These are phyloP conservation scores for Tinamus major DNA, from an alignment of 2,797 vertebrate genomes.

Conservation along the genomic window DNA sequence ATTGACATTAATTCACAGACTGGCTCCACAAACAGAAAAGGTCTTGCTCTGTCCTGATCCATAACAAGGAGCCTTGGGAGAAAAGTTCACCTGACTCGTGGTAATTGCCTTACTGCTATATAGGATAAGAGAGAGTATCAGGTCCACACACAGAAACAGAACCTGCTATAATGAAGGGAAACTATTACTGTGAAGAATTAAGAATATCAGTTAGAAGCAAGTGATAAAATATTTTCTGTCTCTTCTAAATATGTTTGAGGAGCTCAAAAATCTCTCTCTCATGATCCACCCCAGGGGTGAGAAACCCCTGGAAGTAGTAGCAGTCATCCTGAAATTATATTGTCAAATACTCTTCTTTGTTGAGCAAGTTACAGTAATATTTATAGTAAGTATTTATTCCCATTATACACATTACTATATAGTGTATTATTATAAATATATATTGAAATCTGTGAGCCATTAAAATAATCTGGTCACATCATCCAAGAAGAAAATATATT, in stretches of 20 bases:
- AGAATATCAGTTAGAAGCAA: slow-evolving; percentile 14
- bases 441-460: background rate
- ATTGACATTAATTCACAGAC: slow-evolving; percentile 61
- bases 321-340: background rate
- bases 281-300: background rate
- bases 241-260: slow-evolving; percentile 1
- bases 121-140: background rate
- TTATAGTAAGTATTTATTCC: background rate
- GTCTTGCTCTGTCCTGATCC: slow-evolving; percentile 51
- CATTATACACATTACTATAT: background rate
- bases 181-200: background rate
- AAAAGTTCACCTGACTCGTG: slow-evolving; percentile 54
- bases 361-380: background rate
- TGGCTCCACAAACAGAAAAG: slow-evolving; percentile 57
- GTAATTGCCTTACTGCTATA: slow-evolving; percentile 38
- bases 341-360: background rate
- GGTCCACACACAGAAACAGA: background rate
- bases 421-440: background rate
- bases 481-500: background rate
- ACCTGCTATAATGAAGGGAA: slow-evolving; percentile 38
- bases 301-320: background rate
- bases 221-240: slow-evolving; percentile 10
- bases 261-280: background rate
- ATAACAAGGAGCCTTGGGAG: slow-evolving; percentile 17
- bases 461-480: background rate